phyloP scores from a whole-genome alignment of 2,888 invertebrate genomes.

The Drosophila borborema region DNA sequence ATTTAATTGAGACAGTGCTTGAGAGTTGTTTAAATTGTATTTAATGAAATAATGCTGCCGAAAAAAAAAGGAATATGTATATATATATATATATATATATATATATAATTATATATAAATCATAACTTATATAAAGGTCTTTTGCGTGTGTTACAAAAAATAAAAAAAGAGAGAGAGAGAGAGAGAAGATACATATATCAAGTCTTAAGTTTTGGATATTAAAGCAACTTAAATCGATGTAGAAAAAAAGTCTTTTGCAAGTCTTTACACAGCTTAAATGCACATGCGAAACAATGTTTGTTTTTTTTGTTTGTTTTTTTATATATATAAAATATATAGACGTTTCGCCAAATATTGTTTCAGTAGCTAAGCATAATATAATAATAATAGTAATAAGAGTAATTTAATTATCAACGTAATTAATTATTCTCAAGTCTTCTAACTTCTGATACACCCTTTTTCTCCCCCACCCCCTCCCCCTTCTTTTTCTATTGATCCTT shows the following conservation, averaged over 20 bases:
- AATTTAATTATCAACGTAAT: background rate
- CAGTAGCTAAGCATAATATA: conserved; percentile 6
- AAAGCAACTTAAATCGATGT: conserved; percentile 35
- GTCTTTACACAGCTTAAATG: conserved; percentile 54
- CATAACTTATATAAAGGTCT: background rate
- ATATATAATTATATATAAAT: no score
- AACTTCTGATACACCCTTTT: no score
- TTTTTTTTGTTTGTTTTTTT: no score
- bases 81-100: background rate
- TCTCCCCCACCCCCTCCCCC: no score
- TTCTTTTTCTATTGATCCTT: no score
- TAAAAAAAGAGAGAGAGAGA: background rate
- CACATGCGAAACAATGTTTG: conserved; percentile 3
- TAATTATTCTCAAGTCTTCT: conserved; percentile 22
- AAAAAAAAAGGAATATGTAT: no score
- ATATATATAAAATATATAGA: no score
- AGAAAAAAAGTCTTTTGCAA: conserved; percentile 47
- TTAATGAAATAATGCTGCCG: background rate
- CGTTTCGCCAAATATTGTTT: background rate
- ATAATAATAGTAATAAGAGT: background rate
- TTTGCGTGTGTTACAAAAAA: background rate
- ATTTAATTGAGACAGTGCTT: conserved; percentile 37
- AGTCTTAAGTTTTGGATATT: conserved; percentile 35
- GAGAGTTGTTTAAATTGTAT: conserved; percentile 10
- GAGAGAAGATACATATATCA: background rate